Conservation (phyloP, 1,140 invertebrate genomes). For the Ostrea denselamellosa region DNA sequence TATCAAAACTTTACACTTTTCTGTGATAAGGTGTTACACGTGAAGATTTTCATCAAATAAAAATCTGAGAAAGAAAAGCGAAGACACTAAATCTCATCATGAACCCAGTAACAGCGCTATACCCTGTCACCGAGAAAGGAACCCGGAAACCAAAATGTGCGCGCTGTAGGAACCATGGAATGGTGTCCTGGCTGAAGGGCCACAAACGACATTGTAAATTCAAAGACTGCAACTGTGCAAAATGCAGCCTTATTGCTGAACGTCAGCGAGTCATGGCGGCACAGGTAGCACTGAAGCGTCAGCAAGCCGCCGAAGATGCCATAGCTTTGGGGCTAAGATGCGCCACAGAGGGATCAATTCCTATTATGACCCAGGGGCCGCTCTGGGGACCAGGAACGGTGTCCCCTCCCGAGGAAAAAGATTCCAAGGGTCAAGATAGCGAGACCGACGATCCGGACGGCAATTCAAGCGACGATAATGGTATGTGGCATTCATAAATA, state of each 20-base stretch:
- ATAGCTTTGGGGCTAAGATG: slow-evolving; percentile 94
- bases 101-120: slow-evolving; percentile 72
- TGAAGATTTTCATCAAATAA: slow-evolving; percentile 33
- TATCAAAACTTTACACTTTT: slow-evolving; percentile 27
- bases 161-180: slow-evolving; percentile 88
- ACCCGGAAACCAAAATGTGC: slow-evolving; percentile 81
- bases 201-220: slow-evolving; percentile 94
- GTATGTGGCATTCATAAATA: neutral
- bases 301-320: slow-evolving; percentile 98
- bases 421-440: slow-evolving; percentile 20
- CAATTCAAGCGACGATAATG: slow-evolving; percentile 17
- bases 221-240: slow-evolving; percentile 88
- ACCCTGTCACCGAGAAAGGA: slow-evolving; percentile 77
- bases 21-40: slow-evolving; percentile 13
- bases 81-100: slow-evolving; percentile 51
- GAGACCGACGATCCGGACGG: slow-evolving; percentile 33
- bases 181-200: slow-evolving; percentile 90
- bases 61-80: neutral
- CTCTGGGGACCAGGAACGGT: slow-evolving; percentile 85
- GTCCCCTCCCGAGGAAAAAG: slow-evolving; percentile 64
- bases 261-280: slow-evolving; percentile 79
- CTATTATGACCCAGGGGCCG: slow-evolving; percentile 92
- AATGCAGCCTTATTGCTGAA: slow-evolving; percentile 88
- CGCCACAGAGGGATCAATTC: slow-evolving; percentile 89
- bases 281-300: slow-evolving; percentile 96